Evolutionary conservation across 2,113 vertebrate genomes (phyloP).

Genomic region (Cyanocitta stelleri): DNA sequence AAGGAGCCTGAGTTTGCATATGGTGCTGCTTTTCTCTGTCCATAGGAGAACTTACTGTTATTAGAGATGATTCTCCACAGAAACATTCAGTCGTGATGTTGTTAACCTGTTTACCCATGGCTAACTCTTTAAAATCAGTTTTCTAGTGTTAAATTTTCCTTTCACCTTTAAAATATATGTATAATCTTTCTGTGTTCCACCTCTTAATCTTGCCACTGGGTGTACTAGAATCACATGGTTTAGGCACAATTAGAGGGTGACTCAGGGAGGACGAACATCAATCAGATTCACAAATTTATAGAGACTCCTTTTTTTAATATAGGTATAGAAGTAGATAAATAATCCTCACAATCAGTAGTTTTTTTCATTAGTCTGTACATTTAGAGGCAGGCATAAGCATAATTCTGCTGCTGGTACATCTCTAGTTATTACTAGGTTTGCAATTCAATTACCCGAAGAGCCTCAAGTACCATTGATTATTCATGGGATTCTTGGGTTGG

Average conservation of each 20-base stretch:
- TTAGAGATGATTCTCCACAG: neutral
- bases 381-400: constrained; percentile 23
- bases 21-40: neutral
- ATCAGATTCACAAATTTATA: constrained; percentile 29
- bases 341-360: neutral
- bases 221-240: neutral
- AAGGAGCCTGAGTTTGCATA: neutral
- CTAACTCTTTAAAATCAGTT: neutral
- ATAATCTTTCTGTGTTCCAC: neutral
- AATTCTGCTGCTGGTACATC: constrained; percentile 56
- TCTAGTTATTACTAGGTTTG: constrained; percentile 62
- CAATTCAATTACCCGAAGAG: constrained; percentile 62
- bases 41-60: neutral
- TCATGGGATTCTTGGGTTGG: constrained; percentile 61
- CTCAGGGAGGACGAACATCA: neutral
- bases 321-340: constrained; percentile 34
- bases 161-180: neutral
- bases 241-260: neutral
- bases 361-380: constrained; percentile 47
- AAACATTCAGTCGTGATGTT: neutral
- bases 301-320: constrained; percentile 4
- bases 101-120: neutral
- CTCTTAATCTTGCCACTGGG: neutral
- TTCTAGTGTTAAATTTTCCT: neutral
- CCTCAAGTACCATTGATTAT: constrained; percentile 69